Evolutionary conservation across 2,888 invertebrate genomes (phyloP).

Genomic region (Tenthredo amoena): DNA sequence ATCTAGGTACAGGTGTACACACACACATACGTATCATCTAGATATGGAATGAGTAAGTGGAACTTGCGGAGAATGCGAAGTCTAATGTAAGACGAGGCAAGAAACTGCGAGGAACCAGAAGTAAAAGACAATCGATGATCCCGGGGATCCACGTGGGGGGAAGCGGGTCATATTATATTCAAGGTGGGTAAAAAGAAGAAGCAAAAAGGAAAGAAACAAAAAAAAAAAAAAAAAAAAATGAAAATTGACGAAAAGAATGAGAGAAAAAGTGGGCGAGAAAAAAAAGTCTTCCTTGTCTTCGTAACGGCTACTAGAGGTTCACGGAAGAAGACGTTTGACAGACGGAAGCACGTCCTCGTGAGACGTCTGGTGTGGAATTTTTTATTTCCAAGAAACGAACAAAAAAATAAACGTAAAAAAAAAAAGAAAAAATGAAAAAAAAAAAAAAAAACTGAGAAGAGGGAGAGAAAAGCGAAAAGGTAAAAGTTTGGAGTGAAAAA

Average conservation of each 20-base stretch:
- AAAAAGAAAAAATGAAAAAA: neutral
- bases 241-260: neutral
- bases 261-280: neutral
- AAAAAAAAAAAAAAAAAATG: neutral
- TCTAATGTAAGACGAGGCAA: neutral
- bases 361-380: neutral
- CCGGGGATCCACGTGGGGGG: neutral
- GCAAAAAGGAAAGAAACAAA: neutral
- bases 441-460: neutral
- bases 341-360: neutral
- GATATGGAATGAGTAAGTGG: neutral
- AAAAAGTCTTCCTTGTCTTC: neutral
- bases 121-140: neutral
- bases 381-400: neutral
- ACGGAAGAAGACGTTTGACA: neutral
- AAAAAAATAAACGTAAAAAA: neutral
- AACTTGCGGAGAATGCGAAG: neutral
- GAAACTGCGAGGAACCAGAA: neutral
- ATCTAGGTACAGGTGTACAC: neutral
- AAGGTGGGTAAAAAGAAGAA: neutral
- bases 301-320: neutral
- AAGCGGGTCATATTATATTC: neutral
- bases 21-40: neutral
- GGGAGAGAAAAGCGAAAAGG: neutral
- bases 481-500: neutral